Base-by-base conservation (phyloP, 2,797 vertebrate species). In the Xenopus petersii region DNA sequence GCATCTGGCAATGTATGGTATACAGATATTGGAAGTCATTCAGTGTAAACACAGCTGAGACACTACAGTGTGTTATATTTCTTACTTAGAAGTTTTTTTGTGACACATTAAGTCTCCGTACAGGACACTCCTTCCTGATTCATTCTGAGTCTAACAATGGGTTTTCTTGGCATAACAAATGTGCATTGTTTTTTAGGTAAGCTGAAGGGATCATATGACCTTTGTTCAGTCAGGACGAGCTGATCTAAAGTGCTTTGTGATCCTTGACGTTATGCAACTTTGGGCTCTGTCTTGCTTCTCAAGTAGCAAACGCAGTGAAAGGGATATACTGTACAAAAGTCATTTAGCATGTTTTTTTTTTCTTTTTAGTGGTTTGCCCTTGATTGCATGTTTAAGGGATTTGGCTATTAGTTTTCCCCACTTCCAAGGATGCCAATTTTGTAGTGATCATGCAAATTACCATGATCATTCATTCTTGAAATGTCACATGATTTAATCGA, bases 71-170 rank as follows among this genome's bases (percentile, higher is more conserved):
- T 67, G 54, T 72, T 54, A 77, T 76, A 61, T 72, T 62, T 71
- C 55, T 67, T 67, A 56, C 71, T 7, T 54, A 16, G 2, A 70
- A 46, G 63, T 71, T 55, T 72, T 17, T 61, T 62, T 30, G 36
- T 71, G 69, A 62, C 75, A 62, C 12, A 51, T 67, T 42, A 24
- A 12, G 15, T 66, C 55, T 67, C 15, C 15, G 68, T 71, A 67
- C 68, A 66, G 75, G 68, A 76, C 68, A 67, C 46, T 66, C 75
- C 33, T 62, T 71, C 66, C 47, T 67, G 63, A 77, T 71, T 72
- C 55, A 77, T 72, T 66, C 64, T 72, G 63, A 67, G 33, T 71
- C 12, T 67, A 77, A 77, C 75, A 77, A 77, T 77, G 49, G 75
- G 54, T 65, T 64, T 6, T 30, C 26, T 49, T 70, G 36, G 69